phyloP scores from a whole-genome alignment of 2,888 invertebrate genomes.

The Pyrrhia umbra region DNA sequence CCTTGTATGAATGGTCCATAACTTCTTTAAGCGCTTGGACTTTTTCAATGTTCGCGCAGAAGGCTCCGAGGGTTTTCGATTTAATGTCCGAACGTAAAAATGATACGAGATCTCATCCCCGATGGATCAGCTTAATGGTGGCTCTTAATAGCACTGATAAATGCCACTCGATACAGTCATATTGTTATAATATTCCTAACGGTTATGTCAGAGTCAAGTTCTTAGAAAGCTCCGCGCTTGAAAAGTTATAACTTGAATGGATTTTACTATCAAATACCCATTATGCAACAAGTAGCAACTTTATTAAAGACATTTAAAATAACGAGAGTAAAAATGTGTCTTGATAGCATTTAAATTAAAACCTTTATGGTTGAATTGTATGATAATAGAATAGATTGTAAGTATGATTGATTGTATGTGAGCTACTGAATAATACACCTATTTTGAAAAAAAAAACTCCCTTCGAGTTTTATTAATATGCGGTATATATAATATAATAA shows the following conservation, averaged over 20 bases:
- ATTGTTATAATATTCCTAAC: slow-evolving; percentile 57
- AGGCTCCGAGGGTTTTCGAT: slow-evolving; percentile 51
- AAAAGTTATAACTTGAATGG: not conserved
- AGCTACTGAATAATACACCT: no score
- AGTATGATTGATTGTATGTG: no score
- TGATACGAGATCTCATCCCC: slow-evolving; percentile 68
- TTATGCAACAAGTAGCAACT: not conserved
- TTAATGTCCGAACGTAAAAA: slow-evolving; percentile 70
- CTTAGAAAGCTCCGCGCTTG: not conserved
- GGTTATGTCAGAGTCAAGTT: not conserved
- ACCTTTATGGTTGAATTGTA: no score
- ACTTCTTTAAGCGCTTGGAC: slow-evolving; percentile 41
- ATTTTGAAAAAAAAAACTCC: no score
- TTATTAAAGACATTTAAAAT: not conserved
- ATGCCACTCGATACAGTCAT: slow-evolving; percentile 67
- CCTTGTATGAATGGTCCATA: slow-evolving; percentile 53
- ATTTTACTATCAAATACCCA: not conserved
- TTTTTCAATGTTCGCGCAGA: slow-evolving; percentile 51
- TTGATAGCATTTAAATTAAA: no score
- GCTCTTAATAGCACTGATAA: slow-evolving; percentile 70
- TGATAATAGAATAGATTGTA: no score
- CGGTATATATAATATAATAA: no score
- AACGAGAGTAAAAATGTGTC: no score
- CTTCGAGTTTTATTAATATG: no score
- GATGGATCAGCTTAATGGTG: slow-evolving; percentile 67